phyloP scores from a whole-genome alignment of 2,888 invertebrate genomes.

The Orchesellides sinensis region DNA sequence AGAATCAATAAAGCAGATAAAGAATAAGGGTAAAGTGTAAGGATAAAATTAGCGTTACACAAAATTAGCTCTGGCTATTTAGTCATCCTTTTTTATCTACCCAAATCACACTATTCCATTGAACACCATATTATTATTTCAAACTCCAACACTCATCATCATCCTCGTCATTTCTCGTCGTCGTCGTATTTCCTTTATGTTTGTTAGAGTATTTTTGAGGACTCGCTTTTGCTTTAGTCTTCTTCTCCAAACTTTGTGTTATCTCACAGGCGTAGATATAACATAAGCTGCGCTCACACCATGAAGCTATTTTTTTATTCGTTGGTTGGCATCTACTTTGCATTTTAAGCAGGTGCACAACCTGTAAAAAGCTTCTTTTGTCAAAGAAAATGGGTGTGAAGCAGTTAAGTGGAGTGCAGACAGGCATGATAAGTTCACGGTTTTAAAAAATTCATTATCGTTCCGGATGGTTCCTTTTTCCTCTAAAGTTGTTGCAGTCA shows the following conservation, averaged over 20 bases:
- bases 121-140: no score
- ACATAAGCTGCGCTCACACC: no score
- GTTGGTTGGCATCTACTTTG: conserved; percentile 24
- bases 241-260: no score
- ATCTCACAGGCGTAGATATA: no score
- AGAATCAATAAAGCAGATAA: not conserved
- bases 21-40: not conserved
- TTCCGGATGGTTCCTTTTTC: conserved; percentile 54
- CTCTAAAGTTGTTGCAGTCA: not conserved
- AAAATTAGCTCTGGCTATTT: conserved; percentile 57
- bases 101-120: not conserved
- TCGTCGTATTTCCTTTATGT: not conserved
- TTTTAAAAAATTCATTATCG: conserved; percentile 58
- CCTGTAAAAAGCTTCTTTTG: conserved; percentile 36
- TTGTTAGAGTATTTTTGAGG: not conserved
- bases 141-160: not conserved
- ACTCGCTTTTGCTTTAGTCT: no score
- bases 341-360: conserved; percentile 54
- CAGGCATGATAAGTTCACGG: conserved; percentile 63
- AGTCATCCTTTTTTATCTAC: conserved; percentile 49
- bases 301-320: not conserved
- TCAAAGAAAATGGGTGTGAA: conserved; percentile 62
- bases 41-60: conserved; percentile 59
- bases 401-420: conserved; percentile 65
- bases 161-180: not conserved